Base-by-base conservation (phyloP, 2,888 invertebrate genomes). In the Leptinotarsa peninsularis region DNA sequence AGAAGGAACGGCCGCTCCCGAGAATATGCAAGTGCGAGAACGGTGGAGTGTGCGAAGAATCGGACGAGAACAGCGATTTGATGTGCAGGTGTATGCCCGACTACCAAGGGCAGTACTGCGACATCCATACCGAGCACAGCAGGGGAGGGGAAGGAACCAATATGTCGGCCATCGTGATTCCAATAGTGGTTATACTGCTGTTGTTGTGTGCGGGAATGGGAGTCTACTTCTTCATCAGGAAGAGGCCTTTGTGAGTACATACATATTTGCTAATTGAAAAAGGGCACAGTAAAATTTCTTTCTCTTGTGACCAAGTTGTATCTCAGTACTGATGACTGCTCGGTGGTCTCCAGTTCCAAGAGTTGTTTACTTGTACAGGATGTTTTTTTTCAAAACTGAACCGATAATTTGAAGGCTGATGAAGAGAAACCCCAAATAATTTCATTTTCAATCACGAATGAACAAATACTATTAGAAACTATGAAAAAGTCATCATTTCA, bases 1-100 rank as follows among this genome's bases (percentile, higher is more conserved):
- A 97, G 87, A 88, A 92, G 14, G 92, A 93, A 67, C 91, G 94
- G 71, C 93, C 95, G 0, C 90, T 91, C 76, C 97, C 96, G 3
- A 91, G 92, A 82, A 90, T 94, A 63, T 98, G 98, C 82, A 92
- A 91, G 68, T 98, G 98, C 88, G 92, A 94, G 87, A 97, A 97
- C 87, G 96, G 97, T 73, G 98, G 97, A 54, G 86, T 91, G 71
- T 98, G 98, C 88, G 87, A 88, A 49, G 92, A 93, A 82, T 78
- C 87, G 1, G 90, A 89, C 14, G 89, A 89, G 52, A 91, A 90
- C 21, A 91, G 91, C 77, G 91, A 91, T 76, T 88, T 95, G 76
- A 84, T 85, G 49, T 99, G 98, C 89, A 91, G 91, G 13, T 97
- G 97, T 86, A 89, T 91, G 13, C 89, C 91, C 4, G 93, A 93